phyloP scores from a whole-genome alignment of 2,113 vertebrate genomes.

The Paraplagusia blochii region DNA sequence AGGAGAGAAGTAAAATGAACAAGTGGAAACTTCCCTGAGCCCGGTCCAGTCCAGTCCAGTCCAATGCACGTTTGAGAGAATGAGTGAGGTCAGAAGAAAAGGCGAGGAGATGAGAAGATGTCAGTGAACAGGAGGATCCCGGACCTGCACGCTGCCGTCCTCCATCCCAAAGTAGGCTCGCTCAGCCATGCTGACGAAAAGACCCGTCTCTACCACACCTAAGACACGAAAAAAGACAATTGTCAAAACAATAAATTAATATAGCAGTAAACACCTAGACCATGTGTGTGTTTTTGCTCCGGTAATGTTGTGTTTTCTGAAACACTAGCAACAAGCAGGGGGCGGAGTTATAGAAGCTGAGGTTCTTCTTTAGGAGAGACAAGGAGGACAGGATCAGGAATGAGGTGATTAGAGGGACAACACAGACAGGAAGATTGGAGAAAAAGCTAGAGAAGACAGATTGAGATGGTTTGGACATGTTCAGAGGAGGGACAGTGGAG shows the following conservation, averaged over 20 bases:
- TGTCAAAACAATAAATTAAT: neutral
- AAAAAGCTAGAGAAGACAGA: too few relatives aligned
- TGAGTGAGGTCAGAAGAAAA: slow-evolving; percentile 9
- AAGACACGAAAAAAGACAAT: neutral
- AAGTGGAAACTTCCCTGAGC: slow-evolving; percentile 2
- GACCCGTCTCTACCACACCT: slow-evolving; percentile 97
- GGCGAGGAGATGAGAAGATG: fast-evolving
- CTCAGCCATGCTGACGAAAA: slow-evolving; percentile 92
- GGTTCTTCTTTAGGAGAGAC: too few relatives aligned
- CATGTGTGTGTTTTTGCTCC: too few relatives aligned
- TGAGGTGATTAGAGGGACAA: too few relatives aligned
- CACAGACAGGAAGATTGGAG: too few relatives aligned
- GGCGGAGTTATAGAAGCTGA: too few relatives aligned
- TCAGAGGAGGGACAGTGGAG: too few relatives aligned
- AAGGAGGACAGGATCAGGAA: too few relatives aligned
- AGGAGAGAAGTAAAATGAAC: slow-evolving; percentile 12
- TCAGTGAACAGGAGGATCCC: slow-evolving; percentile 78
- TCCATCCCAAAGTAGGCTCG: slow-evolving; percentile 94
- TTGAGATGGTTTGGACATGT: too few relatives aligned
- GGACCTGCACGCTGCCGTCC: slow-evolving; percentile 83
- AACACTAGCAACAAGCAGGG: too few relatives aligned
- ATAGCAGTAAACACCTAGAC: too few relatives aligned
- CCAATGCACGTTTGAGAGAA: slow-evolving; percentile 51
- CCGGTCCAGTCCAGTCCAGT: neutral
- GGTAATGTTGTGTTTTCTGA: too few relatives aligned